Base-by-base conservation (phyloP, 2,888 invertebrate genomes). In the Cetonia aurata region DNA sequence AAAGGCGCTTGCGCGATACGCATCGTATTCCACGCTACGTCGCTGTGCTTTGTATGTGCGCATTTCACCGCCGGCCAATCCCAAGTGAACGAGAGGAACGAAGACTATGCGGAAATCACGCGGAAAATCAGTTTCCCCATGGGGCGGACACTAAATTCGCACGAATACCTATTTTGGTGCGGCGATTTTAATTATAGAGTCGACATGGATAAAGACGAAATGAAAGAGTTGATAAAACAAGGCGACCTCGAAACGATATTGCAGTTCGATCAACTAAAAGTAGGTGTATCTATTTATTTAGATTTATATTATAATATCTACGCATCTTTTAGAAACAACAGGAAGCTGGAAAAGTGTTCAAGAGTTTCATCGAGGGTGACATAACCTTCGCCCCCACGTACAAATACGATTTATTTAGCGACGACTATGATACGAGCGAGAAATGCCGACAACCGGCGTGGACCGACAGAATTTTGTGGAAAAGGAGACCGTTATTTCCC, bases 41-140 rank as follows among this genome's bases (percentile, higher is more conserved):
- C 98, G 0, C 86, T 99, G 77, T 98, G 98, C 83, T 99, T 99
- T 86, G 95, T 99, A 6, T 99, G 99, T 84, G 96, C 98, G 41
- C 99, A 99, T 86, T 98, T 99, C 86, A 98, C 99, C 71, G 99
- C 99, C 60, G 99, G 99, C 0, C 99, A 99, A 82, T 95, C 96
- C 0, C 98, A 99, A 86, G 93, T 96, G 12, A 88, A 88, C 71
- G 99, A 99, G 82, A 88, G 99, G 70, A 99, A 99, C 86, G 96
- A 95, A 6, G 99, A 99, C 85, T 99, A 96, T 83, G 92, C 94
- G 25, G 98, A 99, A 86, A 98, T 99, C 71, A 94, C 95, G 0
- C 89, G 95, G 77, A 98, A 96, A 87, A 88, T 96, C 69, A 90
- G 92, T 8, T 96, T 96, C 82, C 96, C 96, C 0, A 95, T 96